phyloP scores from a whole-genome alignment of 2,113 vertebrate species.

The Anarrhichthys ocellatus region DNA sequence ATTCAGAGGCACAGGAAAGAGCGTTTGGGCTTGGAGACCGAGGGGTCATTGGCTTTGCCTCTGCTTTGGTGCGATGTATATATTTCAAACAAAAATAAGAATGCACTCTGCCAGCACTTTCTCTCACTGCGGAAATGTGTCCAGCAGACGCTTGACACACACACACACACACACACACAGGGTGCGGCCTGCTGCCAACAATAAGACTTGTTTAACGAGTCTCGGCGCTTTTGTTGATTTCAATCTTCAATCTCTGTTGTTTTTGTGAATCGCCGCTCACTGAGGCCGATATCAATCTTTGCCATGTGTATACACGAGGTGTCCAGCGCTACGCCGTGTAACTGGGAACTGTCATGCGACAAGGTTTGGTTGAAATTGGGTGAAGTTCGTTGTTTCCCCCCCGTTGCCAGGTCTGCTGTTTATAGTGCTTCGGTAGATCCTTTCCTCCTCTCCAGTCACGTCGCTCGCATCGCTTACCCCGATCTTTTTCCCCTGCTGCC shows the following conservation, averaged over 20 bases:
- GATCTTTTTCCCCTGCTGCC: slow-evolving; percentile 20
- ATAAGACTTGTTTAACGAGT: slow-evolving; percentile 77
- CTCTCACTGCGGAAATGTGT: slow-evolving; percentile 63
- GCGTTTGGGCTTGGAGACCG: slow-evolving; percentile 37
- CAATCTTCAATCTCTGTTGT: slow-evolving; percentile 58
- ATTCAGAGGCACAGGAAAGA: slow-evolving; percentile 41
- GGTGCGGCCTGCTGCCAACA: slow-evolving; percentile 64
- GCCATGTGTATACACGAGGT: slow-evolving; percentile 74
- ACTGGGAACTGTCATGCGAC: slow-evolving; percentile 77
- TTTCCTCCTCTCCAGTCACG: slow-evolving; percentile 26
- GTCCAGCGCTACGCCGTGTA: slow-evolving; percentile 60
- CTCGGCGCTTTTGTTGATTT: slow-evolving; percentile 75
- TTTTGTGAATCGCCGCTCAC: slow-evolving; percentile 74
- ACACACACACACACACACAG: slow-evolving; percentile 34
- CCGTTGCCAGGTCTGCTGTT: slow-evolving; percentile 56
- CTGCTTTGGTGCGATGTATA: slow-evolving; percentile 55
- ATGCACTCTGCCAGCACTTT: slow-evolving; percentile 54
- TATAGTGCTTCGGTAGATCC: slow-evolving; percentile 49
- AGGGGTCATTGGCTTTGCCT: slow-evolving; percentile 35
- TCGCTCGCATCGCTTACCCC: slow-evolving; percentile 5
- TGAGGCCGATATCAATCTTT: slow-evolving; percentile 70
- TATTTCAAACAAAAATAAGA: slow-evolving; percentile 65
- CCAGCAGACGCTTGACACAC: slow-evolving; percentile 50
- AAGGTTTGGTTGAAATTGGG: slow-evolving; percentile 57
- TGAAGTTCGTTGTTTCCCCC: slow-evolving; percentile 56